phyloP scores from a whole-genome alignment of 2,888 invertebrate genomes.

The Pocota personata region DNA sequence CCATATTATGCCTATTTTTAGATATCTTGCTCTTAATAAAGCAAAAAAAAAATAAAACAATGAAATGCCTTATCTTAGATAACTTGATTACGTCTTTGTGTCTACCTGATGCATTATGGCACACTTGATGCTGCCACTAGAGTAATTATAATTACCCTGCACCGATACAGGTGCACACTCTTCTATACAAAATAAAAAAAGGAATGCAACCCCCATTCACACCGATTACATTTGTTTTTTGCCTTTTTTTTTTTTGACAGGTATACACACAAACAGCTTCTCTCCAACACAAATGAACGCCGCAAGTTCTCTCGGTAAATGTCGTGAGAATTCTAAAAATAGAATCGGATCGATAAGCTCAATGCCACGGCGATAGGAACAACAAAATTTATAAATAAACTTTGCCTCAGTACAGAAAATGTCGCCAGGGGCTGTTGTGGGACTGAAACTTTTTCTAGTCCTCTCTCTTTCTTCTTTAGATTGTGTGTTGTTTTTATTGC shows the following conservation, averaged over 20 bases:
- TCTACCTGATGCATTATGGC: conserved; percentile 62
- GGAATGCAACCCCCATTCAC: conserved; percentile 52
- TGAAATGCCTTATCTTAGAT: conserved; percentile 28
- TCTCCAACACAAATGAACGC: conserved; percentile 45
- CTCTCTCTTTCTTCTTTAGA: conserved; percentile 17
- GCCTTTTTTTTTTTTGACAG: conserved; percentile 16
- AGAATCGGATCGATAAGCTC: conserved; percentile 76
- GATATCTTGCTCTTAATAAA: conserved; percentile 9
- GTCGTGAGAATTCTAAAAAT: conserved; percentile 75
- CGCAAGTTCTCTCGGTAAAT: conserved; percentile 66
- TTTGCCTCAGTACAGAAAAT: conserved; percentile 72
- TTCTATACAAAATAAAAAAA: conserved; percentile 6
- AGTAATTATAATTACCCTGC: conserved; percentile 58
- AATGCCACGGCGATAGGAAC: conserved; percentile 76
- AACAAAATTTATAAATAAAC: conserved; percentile 76
- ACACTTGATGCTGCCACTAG: conserved; percentile 62
- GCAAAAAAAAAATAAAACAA: conserved; percentile 5
- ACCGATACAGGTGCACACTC: conserved; percentile 48
- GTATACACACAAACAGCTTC: conserved; percentile 15
- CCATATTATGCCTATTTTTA: conserved; percentile 36
- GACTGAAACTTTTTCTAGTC: conserved; percentile 66
- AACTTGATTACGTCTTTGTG: conserved; percentile 53
- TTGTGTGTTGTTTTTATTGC: conserved; percentile 35
- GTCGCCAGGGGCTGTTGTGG: conserved; percentile 67
- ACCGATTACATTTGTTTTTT: conserved; percentile 50